A percentile compares a stretch with the other conserved stretches of the same genome.
Conservation (phyloP, 2,113 vertebrate genomes). For the Rhynchomys soricoides region DNA sequence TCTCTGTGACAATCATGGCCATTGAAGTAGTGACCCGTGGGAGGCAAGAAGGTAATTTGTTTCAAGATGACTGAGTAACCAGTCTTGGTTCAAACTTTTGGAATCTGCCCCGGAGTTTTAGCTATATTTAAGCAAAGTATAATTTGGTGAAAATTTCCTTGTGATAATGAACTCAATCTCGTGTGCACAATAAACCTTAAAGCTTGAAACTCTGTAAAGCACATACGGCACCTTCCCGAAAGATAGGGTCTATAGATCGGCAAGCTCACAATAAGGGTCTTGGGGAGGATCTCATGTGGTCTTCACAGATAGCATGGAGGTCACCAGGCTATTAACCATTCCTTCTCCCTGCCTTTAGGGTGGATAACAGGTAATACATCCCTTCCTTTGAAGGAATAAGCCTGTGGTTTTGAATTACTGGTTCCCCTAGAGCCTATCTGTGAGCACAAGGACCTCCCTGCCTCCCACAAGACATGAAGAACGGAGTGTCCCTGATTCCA, state of each 20-base stretch:
- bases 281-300: too few relatives aligned
- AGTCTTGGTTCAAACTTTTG: background rate
- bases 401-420: background rate
- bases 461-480: slow-evolving; percentile 26
- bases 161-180: background rate
- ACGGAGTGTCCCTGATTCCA: background rate
- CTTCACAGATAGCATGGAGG: background rate
- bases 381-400: background rate
- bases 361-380: background rate
- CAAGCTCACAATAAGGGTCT: background rate
- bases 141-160: background rate
- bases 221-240: background rate
- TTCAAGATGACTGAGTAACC: background rate
- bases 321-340: background rate
- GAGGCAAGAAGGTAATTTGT: background rate
- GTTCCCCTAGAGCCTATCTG: background rate
- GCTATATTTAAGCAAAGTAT: background rate
- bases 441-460: background rate
- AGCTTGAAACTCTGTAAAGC: background rate
- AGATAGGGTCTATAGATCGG: background rate
- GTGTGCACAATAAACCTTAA: background rate
- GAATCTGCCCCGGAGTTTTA: background rate
- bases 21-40: background rate
- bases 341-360: background rate
- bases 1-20: background rate